These are phyloP conservation scores for Orchesella cincta DNA, from an alignment of 1,140 invertebrate species.

Conservation along the genomic window DNA sequence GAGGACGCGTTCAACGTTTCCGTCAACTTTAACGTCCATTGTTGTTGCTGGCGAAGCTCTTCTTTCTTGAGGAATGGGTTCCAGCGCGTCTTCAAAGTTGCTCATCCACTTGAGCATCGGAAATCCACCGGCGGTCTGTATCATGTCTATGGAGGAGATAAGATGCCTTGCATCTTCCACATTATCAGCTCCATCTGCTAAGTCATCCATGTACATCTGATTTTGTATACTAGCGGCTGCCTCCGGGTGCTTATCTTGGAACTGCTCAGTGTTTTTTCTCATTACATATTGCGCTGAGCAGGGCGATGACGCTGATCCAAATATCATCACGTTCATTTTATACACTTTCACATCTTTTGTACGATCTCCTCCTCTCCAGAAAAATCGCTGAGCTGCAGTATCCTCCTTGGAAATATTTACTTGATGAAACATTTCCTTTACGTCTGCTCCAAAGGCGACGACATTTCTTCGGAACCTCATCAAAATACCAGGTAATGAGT, in stretches of 20 bases:
- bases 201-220: slow-evolving; percentile 45
- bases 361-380: slow-evolving; percentile 34
- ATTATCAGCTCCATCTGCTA: slow-evolving; percentile 33
- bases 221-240: slow-evolving; percentile 25
- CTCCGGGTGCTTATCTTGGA: slow-evolving; percentile 19
- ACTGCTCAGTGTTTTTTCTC: slow-evolving; percentile 35
- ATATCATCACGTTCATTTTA: slow-evolving; percentile 38
- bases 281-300: slow-evolving; percentile 27
- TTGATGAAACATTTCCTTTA: slow-evolving; percentile 23
- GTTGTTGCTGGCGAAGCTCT: slow-evolving; percentile 9
- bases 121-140: slow-evolving; percentile 30
- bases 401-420: slow-evolving; percentile 30
- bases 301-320: slow-evolving; percentile 45
- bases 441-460: not conserved
- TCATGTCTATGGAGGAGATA: not conserved
- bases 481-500: not conserved
- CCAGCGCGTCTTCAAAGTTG: slow-evolving; percentile 9
- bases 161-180: slow-evolving; percentile 36
- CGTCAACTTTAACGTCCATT: slow-evolving; percentile 33
- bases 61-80: slow-evolving; percentile 39
- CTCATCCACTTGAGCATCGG: slow-evolving; percentile 26
- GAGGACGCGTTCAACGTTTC: slow-evolving; percentile 13
- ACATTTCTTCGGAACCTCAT: not conserved
- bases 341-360: slow-evolving; percentile 11
- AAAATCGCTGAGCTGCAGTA: slow-evolving; percentile 20